These are phyloP conservation scores for Syngnathus acus DNA, from an alignment of 2,797 vertebrate species.

Conservation along the genomic window DNA sequence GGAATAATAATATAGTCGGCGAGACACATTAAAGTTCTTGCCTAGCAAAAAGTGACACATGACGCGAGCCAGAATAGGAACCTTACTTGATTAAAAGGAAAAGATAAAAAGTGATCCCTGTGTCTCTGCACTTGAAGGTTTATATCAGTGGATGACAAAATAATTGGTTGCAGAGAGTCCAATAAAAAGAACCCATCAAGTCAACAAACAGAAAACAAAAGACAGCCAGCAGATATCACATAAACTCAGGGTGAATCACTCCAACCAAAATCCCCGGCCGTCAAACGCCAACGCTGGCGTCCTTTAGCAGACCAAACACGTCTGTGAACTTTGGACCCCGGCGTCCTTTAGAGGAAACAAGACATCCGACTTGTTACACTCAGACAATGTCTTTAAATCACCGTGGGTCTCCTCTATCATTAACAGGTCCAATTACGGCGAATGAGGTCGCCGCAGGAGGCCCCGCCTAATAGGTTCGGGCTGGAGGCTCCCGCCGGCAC, in stretches of 20 bases:
- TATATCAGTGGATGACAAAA: neutral
- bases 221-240: slow-evolving; percentile 60
- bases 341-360: slow-evolving; percentile 33
- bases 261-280: slow-evolving; percentile 35
- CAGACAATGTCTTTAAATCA: neutral
- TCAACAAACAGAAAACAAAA: slow-evolving; percentile 16
- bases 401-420: slow-evolving; percentile 44
- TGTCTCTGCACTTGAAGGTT: neutral
- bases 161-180: slow-evolving; percentile 1
- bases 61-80: neutral
- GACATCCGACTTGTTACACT: slow-evolving; percentile 6
- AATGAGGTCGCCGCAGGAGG: slow-evolving; percentile 29
- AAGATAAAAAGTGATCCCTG: neutral
- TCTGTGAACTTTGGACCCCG: slow-evolving; percentile 42
- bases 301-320: slow-evolving; percentile 65
- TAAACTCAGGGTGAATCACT: slow-evolving; percentile 59
- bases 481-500: slow-evolving; percentile 22
- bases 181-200: neutral
- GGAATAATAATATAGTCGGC: neutral
- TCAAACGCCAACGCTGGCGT: slow-evolving; percentile 41
- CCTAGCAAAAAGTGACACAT: too few relatives aligned
- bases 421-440: slow-evolving; percentile 50
- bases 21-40: too few relatives aligned
- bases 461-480: slow-evolving; percentile 13
- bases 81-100: neutral